Conservation (phyloP, 2,113 vertebrate genomes). For the Rhegmatorhina hoffmannsi region DNA sequence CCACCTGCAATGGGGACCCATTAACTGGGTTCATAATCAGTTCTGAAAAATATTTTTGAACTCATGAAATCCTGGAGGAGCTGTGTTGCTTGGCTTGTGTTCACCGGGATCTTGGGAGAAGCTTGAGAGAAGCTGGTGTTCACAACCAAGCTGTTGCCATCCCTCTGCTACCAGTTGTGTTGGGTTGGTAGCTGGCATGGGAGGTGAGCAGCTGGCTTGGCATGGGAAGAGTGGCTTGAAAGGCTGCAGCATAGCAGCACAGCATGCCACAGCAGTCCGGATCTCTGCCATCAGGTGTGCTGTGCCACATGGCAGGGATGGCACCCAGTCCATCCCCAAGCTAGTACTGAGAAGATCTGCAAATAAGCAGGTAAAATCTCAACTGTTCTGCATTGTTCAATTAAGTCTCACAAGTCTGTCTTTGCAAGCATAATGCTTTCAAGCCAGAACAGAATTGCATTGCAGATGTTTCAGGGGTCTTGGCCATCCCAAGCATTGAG, state of each 20-base stretch:
- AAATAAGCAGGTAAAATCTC: too few relatives aligned
- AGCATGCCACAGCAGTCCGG: too few relatives aligned
- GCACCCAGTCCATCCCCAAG: neutral
- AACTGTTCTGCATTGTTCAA: neutral
- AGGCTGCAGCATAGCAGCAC: neutral
- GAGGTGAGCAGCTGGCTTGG: neutral
- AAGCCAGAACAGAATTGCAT: neutral
- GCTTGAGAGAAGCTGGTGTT: neutral
- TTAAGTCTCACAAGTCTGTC: neutral
- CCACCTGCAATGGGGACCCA: neutral
- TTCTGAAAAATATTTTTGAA: neutral
- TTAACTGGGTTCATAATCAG: neutral
- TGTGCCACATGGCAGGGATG: fast-evolving
- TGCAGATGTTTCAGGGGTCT: neutral
- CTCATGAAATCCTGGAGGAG: neutral
- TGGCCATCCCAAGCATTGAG: neutral
- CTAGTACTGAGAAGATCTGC: neutral
- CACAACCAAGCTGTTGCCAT: neutral
- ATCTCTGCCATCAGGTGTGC: neutral
- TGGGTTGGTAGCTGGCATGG: neutral
- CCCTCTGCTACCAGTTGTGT: fast-evolving
- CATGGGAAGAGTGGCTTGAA: neutral
- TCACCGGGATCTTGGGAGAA: neutral
- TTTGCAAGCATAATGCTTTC: neutral
- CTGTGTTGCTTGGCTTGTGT: neutral